Evolutionary conservation across 1,140 invertebrate species (phyloP), one percentile per base, ranked within the genome.

Genomic region (Marisa cornuarietis): DNA sequence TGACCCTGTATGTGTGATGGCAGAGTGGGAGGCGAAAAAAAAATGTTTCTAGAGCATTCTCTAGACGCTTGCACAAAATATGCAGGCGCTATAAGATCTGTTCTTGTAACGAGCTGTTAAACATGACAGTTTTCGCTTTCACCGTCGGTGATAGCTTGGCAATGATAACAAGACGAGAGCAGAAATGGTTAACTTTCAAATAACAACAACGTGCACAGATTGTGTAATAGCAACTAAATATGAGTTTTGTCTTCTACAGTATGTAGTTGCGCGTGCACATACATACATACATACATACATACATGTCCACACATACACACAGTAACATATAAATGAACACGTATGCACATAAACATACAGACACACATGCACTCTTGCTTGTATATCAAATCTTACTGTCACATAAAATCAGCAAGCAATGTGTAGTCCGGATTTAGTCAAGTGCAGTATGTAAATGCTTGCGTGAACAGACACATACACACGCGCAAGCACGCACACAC

Each of bases 261-360:
- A 68, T n/a, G 22, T n/a, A 68, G n/a, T 10, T 31, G 42, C 66
- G 22, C 22, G 42, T 14, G 42, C 66, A 68, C 66, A 68, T 6
- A 68, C 66, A 68, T n/a, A 68, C 66, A 11, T 31, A 68, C 66
- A 68, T 31, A 68, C 66, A 68, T 14, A 68, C 66, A 68, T n/a
- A 68, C 66, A 11, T 31, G 7, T 31, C 9, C 66, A 68, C 66
- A 68, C 66, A 68, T 31, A 68, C 66, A 68, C 66, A 68, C 66
- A 68, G 8, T 6, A n/a, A 68, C 66, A 68, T 31, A 68, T 31
- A 65, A 18, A 65, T 24, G 3, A 2, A 4, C 62, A 65, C 66
- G 66, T 68, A 68, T 68, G 66, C 66, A 68, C 22, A n/a, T 31
- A 68, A n/a, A 68, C 66, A 68, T n/a, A 10, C 22, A 68, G n/a